A percentile compares a stretch with the other conserved stretches of the same genome.
These are phyloP conservation scores for Drosophila anomelani DNA, from an alignment of 2,888 invertebrate species.

Conservation along the genomic window DNA sequence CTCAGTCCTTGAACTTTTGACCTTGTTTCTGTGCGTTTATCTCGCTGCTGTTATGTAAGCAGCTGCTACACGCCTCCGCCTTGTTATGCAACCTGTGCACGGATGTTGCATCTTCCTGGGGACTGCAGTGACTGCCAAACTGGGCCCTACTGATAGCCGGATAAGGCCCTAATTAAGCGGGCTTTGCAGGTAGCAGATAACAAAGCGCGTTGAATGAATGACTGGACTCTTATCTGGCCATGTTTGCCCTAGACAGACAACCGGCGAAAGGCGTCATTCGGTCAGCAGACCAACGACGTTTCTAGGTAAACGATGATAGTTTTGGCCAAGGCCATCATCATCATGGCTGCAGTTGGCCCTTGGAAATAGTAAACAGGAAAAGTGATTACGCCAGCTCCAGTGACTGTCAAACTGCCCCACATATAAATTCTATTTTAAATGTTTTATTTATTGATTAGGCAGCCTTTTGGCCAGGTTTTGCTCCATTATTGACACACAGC, in stretches of 20 bases:
- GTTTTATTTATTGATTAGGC: constrained; percentile 37
- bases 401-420: background rate
- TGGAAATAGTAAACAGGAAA: background rate
- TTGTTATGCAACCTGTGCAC: constrained; percentile 36
- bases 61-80: constrained; percentile 24
- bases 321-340: background rate
- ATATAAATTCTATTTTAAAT: constrained; percentile 18
- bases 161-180: constrained; percentile 47
- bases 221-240: constrained; percentile 55
- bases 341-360: constrained; percentile 4
- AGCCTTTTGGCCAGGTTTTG: constrained; percentile 41
- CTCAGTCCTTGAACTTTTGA: constrained; percentile 78
- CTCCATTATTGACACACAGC: constrained; percentile 48
- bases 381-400: background rate
- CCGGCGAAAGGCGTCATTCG: constrained; percentile 22
- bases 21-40: constrained; percentile 65
- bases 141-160: constrained; percentile 23
- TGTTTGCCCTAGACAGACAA: constrained; percentile 32
- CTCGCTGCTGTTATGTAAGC: constrained; percentile 55
- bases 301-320: constrained; percentile 10
- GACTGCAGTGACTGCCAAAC: constrained; percentile 46
- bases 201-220: constrained; percentile 20
- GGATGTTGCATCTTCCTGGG: constrained; percentile 24
- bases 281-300: constrained; percentile 6
- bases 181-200: constrained; percentile 37